Base-by-base conservation (phyloP, 2,113 vertebrate species). In the Columba livia region DNA sequence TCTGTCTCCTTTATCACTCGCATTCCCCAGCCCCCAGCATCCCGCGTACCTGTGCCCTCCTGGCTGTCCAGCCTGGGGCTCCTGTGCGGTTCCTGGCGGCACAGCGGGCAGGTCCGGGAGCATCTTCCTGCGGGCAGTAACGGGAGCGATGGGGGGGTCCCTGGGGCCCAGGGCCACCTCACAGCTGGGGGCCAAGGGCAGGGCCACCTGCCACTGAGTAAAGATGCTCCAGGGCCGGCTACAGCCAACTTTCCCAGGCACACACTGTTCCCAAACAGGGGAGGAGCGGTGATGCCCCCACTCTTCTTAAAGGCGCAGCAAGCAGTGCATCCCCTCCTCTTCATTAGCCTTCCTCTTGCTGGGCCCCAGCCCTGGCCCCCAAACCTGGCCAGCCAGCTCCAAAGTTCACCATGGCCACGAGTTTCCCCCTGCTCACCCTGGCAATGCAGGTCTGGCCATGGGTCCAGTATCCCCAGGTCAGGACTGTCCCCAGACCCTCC, bases 281-380 rank as follows among this genome's bases (percentile, higher is more conserved):
- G 88, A 96, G 88, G 86, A 86, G 94, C 8, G 1, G 94, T 10
- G 71, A 53, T 92, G 85, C 65, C 91, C 94, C 85, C 32, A 2
- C 84, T 94, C 84, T 77, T 95, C 93, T 97, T 96, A 96, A 95
- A 96, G 95, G 93, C 79, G 11, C 91, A 94, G 88, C 70, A 74
- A 80, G 56, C 88, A 61, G 74, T 8, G 56, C 81, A 77, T 84
- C 89, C 79, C 74, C 87, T 95, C 86, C 87, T 86, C 87, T 89
- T 89, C 62, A 0, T 60, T 84, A 79, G 53, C 77, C 73, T 60
- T 81, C 53, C 38, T 38, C 44, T 79, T 12, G 2, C 23, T 21
- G 77, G 72, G 42, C 80, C 86, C 86, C 72, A 61, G 50, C 50
- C 64, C 65, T 0, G 36, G 90, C 84, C 87, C 61, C 90, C 50